Conservation (phyloP, 2,888 invertebrate species). For the Amaurobius ferox region DNA sequence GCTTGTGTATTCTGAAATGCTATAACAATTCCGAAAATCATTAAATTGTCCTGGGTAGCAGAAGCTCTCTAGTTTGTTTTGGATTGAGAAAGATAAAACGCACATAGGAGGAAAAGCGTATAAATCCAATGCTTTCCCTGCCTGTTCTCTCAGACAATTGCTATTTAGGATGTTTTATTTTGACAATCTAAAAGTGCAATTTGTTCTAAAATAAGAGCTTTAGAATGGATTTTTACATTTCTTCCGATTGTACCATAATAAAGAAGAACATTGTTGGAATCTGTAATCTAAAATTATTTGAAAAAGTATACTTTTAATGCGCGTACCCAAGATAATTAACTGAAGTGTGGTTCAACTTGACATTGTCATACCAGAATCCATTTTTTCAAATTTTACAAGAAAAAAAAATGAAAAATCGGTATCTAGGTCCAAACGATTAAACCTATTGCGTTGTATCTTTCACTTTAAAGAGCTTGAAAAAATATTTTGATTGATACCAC, state of each 20-base stretch:
- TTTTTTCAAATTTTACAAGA: too few relatives aligned
- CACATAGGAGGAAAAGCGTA: not conserved
- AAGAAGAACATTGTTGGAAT: too few relatives aligned
- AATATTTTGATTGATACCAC: too few relatives aligned
- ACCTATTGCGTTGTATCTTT: too few relatives aligned
- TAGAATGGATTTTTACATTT: not conserved
- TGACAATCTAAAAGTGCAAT: not conserved
- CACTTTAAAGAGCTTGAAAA: too few relatives aligned
- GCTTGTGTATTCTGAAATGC: not conserved
- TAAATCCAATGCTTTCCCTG: not conserved
- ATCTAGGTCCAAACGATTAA: too few relatives aligned
- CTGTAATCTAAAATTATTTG: too few relatives aligned
- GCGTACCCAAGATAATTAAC: too few relatives aligned
- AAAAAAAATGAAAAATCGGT: too few relatives aligned
- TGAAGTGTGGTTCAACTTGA: too few relatives aligned
- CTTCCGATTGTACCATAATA: not conserved
- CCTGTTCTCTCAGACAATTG: not conserved
- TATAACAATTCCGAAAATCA: not conserved
- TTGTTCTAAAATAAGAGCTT: not conserved
- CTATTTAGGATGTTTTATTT: constrained; percentile 5
- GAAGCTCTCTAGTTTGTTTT: not conserved
- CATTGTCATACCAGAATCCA: too few relatives aligned
- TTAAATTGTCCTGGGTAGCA: not conserved
- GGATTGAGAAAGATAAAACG: not conserved
- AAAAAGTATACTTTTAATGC: too few relatives aligned